Evolutionary conservation across 2,797 vertebrate species (phyloP), one percentile per base, ranked within the genome.

Genomic region (Phylloscopus collybita): DNA sequence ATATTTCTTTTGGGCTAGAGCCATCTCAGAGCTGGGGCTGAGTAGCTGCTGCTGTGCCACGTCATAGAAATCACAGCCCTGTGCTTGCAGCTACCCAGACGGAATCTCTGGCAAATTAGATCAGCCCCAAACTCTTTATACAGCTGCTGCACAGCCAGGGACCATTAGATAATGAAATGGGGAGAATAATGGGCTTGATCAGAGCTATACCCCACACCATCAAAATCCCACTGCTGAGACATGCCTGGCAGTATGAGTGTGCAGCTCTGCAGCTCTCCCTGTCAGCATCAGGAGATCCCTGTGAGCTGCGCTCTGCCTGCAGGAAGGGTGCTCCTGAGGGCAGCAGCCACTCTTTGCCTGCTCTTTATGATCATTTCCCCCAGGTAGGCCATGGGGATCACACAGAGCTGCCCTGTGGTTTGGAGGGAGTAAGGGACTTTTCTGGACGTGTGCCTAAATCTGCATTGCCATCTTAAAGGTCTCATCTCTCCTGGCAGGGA

Each of bases 21-120:
- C 64, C 54, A 32, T 60, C 66, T 86, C 49, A 32, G 57, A 82
- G 80, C 56, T 74, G 78, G 45, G 71, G 49, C 71, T 78, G 56
- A 95, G 93, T 81, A 90, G 80, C 80, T 93, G 90, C 92, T 93
- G 70, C 74, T 93, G 88, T 53, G 34, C 74, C 86, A 80, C 1
- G 0, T 92, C 93, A 78, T 4, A 89, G 74, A 82, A 95, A 95
- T 78, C 84, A 61, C 57, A 94, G 49, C 56, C 23, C 60, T 44
- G 27, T 50, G 90, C 42, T 61, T 89, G 74, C 78, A 92, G 90
- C 42, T 71, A 74, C 90, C n/a, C 79, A 67, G 67, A 74, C 47
- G 49, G 91, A 95, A 92, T 67, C 60, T 85, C 42, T 11, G 9
- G 71, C 57, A 92, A 87, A 96, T 94, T 74, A 93, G 92, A 50